phyloP scores from a whole-genome alignment of 2,113 vertebrate species.

The Megalops atlanticus region DNA sequence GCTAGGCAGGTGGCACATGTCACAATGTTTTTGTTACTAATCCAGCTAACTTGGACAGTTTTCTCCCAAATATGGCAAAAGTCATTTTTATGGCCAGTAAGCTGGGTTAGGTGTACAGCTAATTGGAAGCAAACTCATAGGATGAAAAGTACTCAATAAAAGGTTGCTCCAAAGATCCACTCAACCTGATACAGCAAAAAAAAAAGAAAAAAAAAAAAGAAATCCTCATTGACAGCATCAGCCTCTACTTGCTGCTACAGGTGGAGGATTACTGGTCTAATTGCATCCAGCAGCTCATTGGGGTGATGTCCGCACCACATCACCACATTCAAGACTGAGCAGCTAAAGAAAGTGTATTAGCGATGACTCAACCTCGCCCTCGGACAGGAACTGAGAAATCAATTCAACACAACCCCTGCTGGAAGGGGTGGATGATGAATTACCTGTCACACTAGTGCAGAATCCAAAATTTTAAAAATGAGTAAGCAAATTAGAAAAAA shows the following conservation, averaged over 20 bases:
- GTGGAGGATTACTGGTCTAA: not conserved
- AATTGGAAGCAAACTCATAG: too few relatives aligned
- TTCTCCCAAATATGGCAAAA: too few relatives aligned
- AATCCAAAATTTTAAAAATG: not conserved
- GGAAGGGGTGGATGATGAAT: not conserved
- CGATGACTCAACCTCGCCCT: not conserved
- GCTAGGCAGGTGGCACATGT: too few relatives aligned
- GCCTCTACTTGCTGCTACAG: not conserved
- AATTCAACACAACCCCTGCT: not conserved
- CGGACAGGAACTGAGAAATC: not conserved
- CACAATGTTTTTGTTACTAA: too few relatives aligned
- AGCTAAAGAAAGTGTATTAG: not conserved
- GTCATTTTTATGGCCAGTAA: too few relatives aligned
- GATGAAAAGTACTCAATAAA: too few relatives aligned
- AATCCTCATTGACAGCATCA: too few relatives aligned
- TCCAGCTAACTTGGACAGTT: too few relatives aligned
- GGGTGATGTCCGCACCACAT: not conserved
- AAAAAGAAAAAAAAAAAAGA: too few relatives aligned
- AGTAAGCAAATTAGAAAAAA: not conserved
- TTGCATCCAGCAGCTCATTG: not conserved
- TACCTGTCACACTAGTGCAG: not conserved
- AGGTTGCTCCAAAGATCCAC: too few relatives aligned
- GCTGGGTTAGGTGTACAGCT: too few relatives aligned
- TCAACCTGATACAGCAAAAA: too few relatives aligned
- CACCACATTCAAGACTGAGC: not conserved